Evolutionary conservation across 2,113 vertebrate genomes (phyloP).

Genomic region (Psittacula cyanocephala): DNA sequence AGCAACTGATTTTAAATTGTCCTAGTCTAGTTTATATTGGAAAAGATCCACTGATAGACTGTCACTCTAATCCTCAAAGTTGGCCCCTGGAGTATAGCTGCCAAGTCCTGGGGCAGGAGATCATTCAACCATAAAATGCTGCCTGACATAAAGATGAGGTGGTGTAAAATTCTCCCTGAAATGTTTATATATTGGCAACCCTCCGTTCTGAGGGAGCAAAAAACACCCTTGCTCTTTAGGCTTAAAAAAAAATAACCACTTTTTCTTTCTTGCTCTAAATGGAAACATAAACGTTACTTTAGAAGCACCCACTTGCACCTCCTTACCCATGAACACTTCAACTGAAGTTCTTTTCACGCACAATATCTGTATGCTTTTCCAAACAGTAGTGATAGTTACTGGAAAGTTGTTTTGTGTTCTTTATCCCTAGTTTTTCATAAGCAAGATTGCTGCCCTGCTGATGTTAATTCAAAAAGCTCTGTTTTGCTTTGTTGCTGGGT

Average conservation of each 20-base stretch:
- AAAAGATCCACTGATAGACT: slow-evolving; percentile 54
- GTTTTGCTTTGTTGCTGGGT: background rate
- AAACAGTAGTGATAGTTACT: slow-evolving; percentile 74
- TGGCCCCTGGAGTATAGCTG: slow-evolving; percentile 44
- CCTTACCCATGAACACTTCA: slow-evolving; percentile 36
- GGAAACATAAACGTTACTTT: slow-evolving; percentile 64
- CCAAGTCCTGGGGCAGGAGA: slow-evolving; percentile 46
- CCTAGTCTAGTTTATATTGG: slow-evolving; percentile 62
- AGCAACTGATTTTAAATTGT: slow-evolving; percentile 59
- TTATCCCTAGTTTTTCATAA: slow-evolving; percentile 55
- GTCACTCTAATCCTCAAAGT: slow-evolving; percentile 58
- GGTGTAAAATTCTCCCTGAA: slow-evolving; percentile 69
- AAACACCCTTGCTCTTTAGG: slow-evolving; percentile 45
- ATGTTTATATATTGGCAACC: slow-evolving; percentile 68
- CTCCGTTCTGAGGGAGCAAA: slow-evolving; percentile 44
- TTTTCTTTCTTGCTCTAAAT: slow-evolving; percentile 36
- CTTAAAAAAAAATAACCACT: background rate
- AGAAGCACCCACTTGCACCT: slow-evolving; percentile 51
- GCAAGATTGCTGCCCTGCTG: slow-evolving; percentile 61
- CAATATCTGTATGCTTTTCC: slow-evolving; percentile 65
- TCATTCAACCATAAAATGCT: slow-evolving; percentile 67
- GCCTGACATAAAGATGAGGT: slow-evolving; percentile 70
- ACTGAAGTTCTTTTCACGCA: slow-evolving; percentile 64
- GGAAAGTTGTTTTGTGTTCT: slow-evolving; percentile 51
- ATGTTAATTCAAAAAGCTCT: slow-evolving; percentile 42